Percentiles rank a stretch among this genome's conserved stretches.
Conservation (phyloP, 2,888 invertebrate species). For the Octodonta nipae region DNA sequence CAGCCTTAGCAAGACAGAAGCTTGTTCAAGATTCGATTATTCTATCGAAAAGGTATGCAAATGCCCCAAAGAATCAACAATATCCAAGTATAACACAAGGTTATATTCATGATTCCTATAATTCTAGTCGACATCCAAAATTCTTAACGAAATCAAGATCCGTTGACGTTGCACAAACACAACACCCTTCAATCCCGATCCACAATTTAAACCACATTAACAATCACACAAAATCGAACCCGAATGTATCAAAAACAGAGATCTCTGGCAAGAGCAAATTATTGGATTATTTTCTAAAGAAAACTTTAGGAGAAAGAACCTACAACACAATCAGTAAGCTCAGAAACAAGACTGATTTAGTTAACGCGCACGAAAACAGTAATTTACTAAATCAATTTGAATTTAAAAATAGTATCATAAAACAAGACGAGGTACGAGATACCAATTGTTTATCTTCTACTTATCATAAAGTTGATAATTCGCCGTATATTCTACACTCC, state of each 20-base stretch:
- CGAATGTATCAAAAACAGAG: no score
- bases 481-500: slow-evolving; percentile 6
- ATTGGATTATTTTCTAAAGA: not conserved
- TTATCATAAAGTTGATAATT: slow-evolving; percentile 11
- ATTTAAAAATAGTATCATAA: no score
- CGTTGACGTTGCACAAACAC: slow-evolving; percentile 11
- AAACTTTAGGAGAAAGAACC: not conserved
- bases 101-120: slow-evolving; percentile 33
- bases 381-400: slow-evolving; percentile 5
- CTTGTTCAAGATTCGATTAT: slow-evolving; percentile 20
- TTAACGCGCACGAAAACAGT: slow-evolving; percentile 4
- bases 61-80: no score
- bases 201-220: no score
- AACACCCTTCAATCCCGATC: no score
- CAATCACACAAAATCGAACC: no score
- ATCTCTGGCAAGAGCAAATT: not conserved
- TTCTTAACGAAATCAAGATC: slow-evolving; percentile 17
- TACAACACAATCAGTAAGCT: not conserved
- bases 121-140: slow-evolving; percentile 23
- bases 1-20: slow-evolving; percentile 7
- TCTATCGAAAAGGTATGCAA: slow-evolving; percentile 21
- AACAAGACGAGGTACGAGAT: no score
- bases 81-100: no score
- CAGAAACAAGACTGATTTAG: not conserved
- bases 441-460: no score